Base-by-base conservation (phyloP, 1,140 invertebrate species). In the Apis cerana region DNA sequence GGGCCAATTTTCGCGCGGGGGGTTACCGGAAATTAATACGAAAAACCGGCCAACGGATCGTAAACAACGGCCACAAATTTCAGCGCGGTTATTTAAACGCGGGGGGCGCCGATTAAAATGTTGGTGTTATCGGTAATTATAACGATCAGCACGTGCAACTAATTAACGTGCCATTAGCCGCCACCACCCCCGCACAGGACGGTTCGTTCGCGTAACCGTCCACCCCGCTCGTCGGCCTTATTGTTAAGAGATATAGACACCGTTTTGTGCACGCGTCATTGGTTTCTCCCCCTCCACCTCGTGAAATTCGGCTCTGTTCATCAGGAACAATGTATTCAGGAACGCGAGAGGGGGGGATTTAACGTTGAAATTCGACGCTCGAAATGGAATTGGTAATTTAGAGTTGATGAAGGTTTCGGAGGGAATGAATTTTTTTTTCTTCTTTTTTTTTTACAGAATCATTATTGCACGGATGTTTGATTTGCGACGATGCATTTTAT, bases 81-180 rank as follows among this genome's bases (percentile, higher is more conserved):
- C 79, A n/a, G 48, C 80, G 64, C 74, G 64, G 74, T 76, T 82
- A 76, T 82, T 82, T 82, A 82, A 82, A 82, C 80, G 80, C 64
- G 33, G 10, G 33, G 10, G 74, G 33, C 33, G 10, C 72, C 80
- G 80, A 82, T 82, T 76, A 82, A 82, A 82, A 82, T 82, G 80
- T 82, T 75, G 72, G 64, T 76, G 74, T 82, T 82, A 82, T 82
- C 80, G 80, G 74, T 82, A 76, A 82, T 82, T 82, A 76, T 68
- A 82, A 82, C 80, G 80, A 76, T 82, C 80, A 82, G 80, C 80
- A 82, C 80, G 74, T 82, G 80, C 80, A 76, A 82, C 72, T 82
- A 82, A 82, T 82, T 82, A 82, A 82, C 80, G 80, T 58, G 23
- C 72, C 80, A 67, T 82, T 82, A 82, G 54, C 80, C 54, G 23